These are phyloP conservation scores for Saiga tatarica DNA, from an alignment of 2,113 vertebrate genomes.

Conservation along the genomic window DNA sequence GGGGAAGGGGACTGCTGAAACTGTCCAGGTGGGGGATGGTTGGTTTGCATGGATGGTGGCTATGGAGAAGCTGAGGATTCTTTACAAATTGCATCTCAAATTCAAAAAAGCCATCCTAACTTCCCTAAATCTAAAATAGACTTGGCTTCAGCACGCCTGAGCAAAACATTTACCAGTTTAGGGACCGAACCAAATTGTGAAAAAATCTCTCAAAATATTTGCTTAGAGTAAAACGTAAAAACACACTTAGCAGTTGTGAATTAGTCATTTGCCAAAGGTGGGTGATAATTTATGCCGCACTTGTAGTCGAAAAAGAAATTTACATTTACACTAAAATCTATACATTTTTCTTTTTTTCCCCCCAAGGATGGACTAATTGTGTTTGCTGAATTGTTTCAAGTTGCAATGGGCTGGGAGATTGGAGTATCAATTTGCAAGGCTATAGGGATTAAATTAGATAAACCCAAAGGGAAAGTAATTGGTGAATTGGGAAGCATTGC, in stretches of 20 bases:
- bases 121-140: conserved; percentile 52
- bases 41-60: background rate
- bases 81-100: background rate
- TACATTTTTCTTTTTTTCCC: background rate
- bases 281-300: conserved; percentile 66
- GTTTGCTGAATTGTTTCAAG: conserved; percentile 47
- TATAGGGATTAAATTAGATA: conserved; percentile 63
- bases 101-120: background rate
- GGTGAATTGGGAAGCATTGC: background rate
- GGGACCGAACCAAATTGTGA: conserved; percentile 47
- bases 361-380: conserved; percentile 29
- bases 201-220: conserved; percentile 69
- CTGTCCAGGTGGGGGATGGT: background rate
- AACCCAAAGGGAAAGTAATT: conserved; percentile 35
- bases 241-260: conserved; percentile 50
- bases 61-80: background rate
- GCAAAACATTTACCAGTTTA: conserved; percentile 49
- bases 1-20: background rate
- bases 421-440: conserved; percentile 41
- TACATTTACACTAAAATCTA: conserved; percentile 51
- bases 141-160: conserved; percentile 33
- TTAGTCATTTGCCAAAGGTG: conserved; percentile 63
- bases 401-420: conserved; percentile 21
- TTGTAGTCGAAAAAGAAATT: conserved; percentile 28
- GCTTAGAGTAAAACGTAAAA: conserved; percentile 61